phyloP scores from a whole-genome alignment of 2,113 vertebrate species.

The Sebastes schlegelii region DNA sequence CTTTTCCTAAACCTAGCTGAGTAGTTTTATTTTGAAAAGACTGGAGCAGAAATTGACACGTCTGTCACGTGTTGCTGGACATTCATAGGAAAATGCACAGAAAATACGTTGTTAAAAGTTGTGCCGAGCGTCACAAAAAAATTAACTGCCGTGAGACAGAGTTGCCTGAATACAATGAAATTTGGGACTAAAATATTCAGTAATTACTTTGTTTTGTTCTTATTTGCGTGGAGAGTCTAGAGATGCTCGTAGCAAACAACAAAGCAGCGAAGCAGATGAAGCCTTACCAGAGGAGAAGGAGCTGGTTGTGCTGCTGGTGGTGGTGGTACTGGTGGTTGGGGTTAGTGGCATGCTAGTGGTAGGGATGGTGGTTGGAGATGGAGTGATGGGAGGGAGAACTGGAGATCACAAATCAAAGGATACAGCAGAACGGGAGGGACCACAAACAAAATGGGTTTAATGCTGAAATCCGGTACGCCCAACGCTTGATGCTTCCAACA shows the following conservation, averaged over 20 bases:
- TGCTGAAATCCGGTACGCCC: not conserved
- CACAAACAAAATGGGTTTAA: constrained; percentile 27
- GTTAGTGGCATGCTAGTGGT: constrained; percentile 72
- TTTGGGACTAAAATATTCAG: not conserved
- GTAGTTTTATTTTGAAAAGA: no score
- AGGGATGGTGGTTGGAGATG: constrained; percentile 47
- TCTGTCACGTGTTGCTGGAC: no score
- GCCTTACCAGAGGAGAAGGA: constrained; percentile 69
- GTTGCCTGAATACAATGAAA: not conserved
- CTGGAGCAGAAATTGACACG: no score
- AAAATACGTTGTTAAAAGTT: no score
- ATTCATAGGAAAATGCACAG: no score
- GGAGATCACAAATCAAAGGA: constrained; percentile 58
- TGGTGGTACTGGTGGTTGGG: constrained; percentile 37
- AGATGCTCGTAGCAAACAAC: constrained; percentile 3
- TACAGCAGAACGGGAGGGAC: constrained; percentile 16
- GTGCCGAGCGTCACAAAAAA: no score
- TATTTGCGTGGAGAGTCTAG: not conserved
- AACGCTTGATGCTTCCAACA: not conserved
- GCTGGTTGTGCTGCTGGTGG: not conserved
- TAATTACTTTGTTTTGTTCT: not conserved
- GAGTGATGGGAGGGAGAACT: constrained; percentile 68
- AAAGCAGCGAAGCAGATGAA: constrained; percentile 32
- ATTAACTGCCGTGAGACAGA: no score
- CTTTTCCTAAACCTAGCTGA: no score